These are phyloP conservation scores for Drosophila rellima DNA, from an alignment of 2,888 invertebrate genomes.

Conservation along the genomic window DNA sequence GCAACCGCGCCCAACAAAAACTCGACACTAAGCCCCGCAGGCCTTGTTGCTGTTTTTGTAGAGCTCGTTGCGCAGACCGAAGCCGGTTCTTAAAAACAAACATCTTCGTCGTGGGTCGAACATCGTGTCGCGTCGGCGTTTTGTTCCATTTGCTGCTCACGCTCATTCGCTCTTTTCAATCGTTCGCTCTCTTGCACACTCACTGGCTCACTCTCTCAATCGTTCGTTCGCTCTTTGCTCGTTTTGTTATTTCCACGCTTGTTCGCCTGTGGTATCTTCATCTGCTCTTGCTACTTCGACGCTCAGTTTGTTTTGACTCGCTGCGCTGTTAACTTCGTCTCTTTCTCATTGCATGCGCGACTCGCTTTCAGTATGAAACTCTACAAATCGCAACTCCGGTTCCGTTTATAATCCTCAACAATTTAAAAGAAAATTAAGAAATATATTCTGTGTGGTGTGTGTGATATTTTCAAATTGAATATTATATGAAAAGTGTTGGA, in stretches of 20 bases:
- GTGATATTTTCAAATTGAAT: slow-evolving; percentile 2
- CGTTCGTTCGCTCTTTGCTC: slow-evolving; percentile 40
- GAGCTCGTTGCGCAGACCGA: slow-evolving; percentile 43
- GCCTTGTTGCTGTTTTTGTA: slow-evolving; percentile 25
- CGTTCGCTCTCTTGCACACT: background rate
- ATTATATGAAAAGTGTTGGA: slow-evolving; percentile 27
- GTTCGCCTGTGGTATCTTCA: slow-evolving; percentile 39
- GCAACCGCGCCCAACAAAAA: slow-evolving; percentile 71
- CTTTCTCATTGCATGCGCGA: slow-evolving; percentile 38
- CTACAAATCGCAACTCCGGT: slow-evolving; percentile 37
- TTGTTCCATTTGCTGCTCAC: slow-evolving; percentile 14
- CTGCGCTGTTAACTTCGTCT: slow-evolving; percentile 64
- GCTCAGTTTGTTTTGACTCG: slow-evolving; percentile 69
- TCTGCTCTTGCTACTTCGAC: slow-evolving; percentile 18
- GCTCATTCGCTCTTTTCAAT: slow-evolving; percentile 8
- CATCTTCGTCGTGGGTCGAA: slow-evolving; percentile 70
- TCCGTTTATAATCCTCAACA: slow-evolving; percentile 21
- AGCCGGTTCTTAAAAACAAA: slow-evolving; percentile 60
- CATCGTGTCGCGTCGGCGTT: slow-evolving; percentile 67
- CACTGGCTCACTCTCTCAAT: slow-evolving; percentile 21
- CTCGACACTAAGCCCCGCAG: slow-evolving; percentile 49
- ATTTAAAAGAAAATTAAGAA: background rate
- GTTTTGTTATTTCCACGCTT: slow-evolving; percentile 63
- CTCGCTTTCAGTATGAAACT: slow-evolving; percentile 21
- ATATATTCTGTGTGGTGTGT: slow-evolving; percentile 27